Evolutionary conservation across 2,113 vertebrate genomes (phyloP).

Genomic region (Mobula birostris): DNA sequence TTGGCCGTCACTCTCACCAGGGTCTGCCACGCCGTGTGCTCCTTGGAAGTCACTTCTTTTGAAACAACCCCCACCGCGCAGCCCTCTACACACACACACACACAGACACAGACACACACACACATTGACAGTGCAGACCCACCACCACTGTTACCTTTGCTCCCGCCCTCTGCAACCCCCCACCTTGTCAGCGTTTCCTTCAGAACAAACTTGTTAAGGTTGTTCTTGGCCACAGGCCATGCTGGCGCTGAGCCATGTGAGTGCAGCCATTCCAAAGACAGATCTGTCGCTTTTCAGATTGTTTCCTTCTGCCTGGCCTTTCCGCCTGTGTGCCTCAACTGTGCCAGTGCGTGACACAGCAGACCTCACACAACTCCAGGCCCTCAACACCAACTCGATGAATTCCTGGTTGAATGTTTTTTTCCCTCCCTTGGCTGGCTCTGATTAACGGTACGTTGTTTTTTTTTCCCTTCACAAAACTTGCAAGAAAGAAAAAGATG

Average conservation of each 20-base stretch:
- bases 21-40: background rate
- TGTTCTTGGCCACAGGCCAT: slow-evolving; percentile 11
- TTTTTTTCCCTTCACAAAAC: background rate
- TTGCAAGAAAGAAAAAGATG: background rate
- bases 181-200: background rate
- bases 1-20: too few relatives aligned
- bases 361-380: slow-evolving; percentile 35
- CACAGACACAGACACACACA: too few relatives aligned
- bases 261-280: slow-evolving; percentile 26
- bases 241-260: background rate
- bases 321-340: slow-evolving; percentile 7
- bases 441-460: slow-evolving; percentile 1
- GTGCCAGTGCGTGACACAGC: slow-evolving; percentile 36
- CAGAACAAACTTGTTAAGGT: slow-evolving; percentile 32
- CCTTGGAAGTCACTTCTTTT: background rate
- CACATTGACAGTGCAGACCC: background rate
- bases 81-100: too few relatives aligned
- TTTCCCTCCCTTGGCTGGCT: slow-evolving; percentile 19
- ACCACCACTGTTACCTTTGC: background rate
- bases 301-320: background rate
- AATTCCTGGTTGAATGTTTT: slow-evolving; percentile 19
- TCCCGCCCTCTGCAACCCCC: background rate
- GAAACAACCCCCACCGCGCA: background rate
- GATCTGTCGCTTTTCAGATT: slow-evolving; percentile 32
- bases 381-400: background rate